Conservation (phyloP, 1,140 invertebrate genomes). For the Papilio machaon region DNA sequence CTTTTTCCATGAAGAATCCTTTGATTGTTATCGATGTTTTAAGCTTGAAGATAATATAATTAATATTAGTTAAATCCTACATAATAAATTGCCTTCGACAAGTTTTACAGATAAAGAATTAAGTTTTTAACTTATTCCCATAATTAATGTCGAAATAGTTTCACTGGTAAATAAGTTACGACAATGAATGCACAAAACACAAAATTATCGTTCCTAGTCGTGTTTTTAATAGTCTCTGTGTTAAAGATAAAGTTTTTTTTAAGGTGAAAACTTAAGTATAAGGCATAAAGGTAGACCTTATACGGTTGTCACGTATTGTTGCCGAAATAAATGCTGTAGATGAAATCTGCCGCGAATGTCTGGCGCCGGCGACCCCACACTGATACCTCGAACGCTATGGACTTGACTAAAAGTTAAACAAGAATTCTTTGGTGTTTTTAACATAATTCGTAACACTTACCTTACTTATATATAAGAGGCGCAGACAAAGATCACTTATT, state of each 20-base stretch:
- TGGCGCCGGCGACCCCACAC: constrained; percentile 53
- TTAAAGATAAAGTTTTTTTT: constrained; percentile 52
- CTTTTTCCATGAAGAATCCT: no score
- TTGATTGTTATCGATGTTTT: no score
- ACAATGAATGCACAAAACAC: constrained; percentile 18
- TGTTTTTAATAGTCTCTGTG: constrained; percentile 18
- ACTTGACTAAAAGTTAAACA: constrained; percentile 39
- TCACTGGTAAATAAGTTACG: background rate
- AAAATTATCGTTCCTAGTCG: constrained; percentile 19
- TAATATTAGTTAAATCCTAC: no score
- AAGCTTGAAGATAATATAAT: no score
- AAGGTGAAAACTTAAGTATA: constrained; percentile 62
- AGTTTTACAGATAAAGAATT: background rate
- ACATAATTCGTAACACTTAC: no score
- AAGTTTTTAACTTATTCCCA: background rate
- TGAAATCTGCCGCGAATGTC: constrained; percentile 60
- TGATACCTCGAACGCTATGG: constrained; percentile 25
- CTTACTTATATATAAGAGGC: no score
- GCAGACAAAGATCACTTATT: no score
- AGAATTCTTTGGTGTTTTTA: background rate
- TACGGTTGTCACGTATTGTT: constrained; percentile 68
- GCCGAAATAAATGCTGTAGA: constrained; percentile 54
- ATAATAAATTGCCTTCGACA: no score
- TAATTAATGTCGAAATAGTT: background rate
- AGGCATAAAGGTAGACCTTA: constrained; percentile 58